These are phyloP conservation scores for Schizothorax lantsangensis DNA, from an alignment of 2,797 vertebrate genomes.

Conservation along the genomic window DNA sequence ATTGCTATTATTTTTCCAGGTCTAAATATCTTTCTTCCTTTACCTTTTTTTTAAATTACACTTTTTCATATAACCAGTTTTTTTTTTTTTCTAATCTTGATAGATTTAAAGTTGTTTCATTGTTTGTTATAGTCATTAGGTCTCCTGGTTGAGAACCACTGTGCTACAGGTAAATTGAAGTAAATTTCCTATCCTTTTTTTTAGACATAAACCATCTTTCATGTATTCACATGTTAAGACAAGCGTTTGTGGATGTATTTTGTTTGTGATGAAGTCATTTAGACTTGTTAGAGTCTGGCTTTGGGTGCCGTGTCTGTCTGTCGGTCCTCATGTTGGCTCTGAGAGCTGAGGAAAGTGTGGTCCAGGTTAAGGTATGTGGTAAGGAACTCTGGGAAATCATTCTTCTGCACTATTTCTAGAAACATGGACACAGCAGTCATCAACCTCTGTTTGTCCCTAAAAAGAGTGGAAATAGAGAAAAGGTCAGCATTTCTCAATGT, in stretches of 20 bases:
- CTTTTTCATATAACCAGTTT: background rate
- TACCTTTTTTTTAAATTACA: background rate
- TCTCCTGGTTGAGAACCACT: background rate
- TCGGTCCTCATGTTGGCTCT: constrained; percentile 21
- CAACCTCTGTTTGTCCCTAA: constrained; percentile 70
- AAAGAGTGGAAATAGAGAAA: constrained; percentile 19
- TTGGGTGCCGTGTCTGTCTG: background rate
- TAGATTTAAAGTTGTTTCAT: background rate
- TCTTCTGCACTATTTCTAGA: constrained; percentile 76
- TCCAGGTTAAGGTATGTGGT: constrained; percentile 79
- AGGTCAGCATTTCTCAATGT: background rate
- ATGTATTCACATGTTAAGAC: background rate
- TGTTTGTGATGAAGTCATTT: background rate
- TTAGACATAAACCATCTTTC: background rate
- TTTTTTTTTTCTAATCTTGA: background rate
- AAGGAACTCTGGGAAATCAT: constrained; percentile 80
- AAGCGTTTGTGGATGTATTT: background rate
- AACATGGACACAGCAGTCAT: constrained; percentile 70
- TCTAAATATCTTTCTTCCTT: background rate
- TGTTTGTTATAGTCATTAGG: no score
- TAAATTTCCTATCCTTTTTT: background rate
- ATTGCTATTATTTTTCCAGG: background rate
- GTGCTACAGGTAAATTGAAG: background rate
- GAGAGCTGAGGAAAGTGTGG: constrained; percentile 74
- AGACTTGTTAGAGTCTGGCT: constrained; percentile 66